Evolutionary conservation across 1,140 invertebrate genomes (phyloP).

Genomic region (Leptinotarsa texana): DNA sequence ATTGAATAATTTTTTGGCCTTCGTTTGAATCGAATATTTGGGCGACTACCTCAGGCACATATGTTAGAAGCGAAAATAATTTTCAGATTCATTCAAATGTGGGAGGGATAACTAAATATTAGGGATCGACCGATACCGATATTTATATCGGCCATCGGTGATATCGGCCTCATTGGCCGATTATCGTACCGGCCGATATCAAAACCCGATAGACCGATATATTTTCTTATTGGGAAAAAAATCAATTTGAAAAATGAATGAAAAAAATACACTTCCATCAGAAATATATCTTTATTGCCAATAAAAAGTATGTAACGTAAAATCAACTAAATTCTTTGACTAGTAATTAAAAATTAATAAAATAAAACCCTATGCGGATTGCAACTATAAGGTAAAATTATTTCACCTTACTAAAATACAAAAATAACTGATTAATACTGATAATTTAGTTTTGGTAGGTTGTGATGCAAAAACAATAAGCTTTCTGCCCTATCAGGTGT

Average conservation of each 20-base stretch:
- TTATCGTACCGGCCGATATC: background rate
- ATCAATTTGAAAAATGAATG: background rate
- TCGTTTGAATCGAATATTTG: too few species aligned
- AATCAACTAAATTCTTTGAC: constrained; percentile 6
- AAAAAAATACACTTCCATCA: background rate
- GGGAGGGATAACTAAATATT: too few species aligned
- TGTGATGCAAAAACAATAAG: constrained; percentile 5
- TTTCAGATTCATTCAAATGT: too few species aligned
- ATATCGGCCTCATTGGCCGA: background rate
- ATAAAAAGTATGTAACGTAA: constrained; percentile 5
- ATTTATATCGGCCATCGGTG: background rate
- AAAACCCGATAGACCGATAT: background rate
- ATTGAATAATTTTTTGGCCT: too few species aligned
- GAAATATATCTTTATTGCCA: constrained; percentile 5
- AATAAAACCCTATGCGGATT: constrained; percentile 1
- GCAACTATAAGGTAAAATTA: constrained; percentile 8
- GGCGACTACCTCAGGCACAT: too few species aligned
- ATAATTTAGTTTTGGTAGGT: constrained; percentile 8
- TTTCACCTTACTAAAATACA: constrained; percentile 8
- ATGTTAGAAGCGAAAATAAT: too few species aligned
- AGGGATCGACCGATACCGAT: background rate
- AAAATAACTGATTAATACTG: constrained; percentile 4
- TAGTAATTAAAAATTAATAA: constrained; percentile 1
- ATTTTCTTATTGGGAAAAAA: background rate
- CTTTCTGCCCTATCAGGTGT: background rate